phyloP scores from a whole-genome alignment of 2,113 vertebrate genomes.

The rabbit (Oryctolagus cuniculus) region DNA sequence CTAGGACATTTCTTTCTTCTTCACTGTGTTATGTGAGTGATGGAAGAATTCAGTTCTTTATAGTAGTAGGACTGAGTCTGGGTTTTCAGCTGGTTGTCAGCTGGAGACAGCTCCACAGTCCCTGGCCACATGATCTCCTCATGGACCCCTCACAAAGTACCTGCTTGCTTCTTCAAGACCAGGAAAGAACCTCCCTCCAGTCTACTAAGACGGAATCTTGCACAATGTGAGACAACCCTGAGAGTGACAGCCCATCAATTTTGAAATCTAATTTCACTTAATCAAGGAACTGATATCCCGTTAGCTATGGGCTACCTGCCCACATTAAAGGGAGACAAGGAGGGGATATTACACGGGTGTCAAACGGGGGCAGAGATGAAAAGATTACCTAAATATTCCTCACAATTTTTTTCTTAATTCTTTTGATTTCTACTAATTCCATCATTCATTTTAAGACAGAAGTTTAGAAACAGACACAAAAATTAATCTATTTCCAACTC shows the following conservation, averaged over 20 bases:
- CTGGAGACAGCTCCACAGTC: not conserved
- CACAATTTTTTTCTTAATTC: not conserved
- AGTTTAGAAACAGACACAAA: not conserved
- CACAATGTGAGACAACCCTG: not conserved
- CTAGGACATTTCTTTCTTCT: too few species aligned
- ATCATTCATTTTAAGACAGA: not conserved
- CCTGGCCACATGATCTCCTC: not conserved
- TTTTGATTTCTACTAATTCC: not conserved
- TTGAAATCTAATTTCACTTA: not conserved
- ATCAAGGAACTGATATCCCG: not conserved
- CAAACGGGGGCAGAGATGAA: not conserved
- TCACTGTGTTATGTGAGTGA: not conserved
- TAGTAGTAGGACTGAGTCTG: not conserved
- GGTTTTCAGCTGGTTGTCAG: not conserved
- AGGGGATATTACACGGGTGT: too few species aligned
- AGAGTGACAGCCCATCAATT: not conserved
- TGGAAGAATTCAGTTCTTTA: not conserved
- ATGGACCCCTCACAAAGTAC: not conserved
- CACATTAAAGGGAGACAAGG: not conserved
- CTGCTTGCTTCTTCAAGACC: not conserved
- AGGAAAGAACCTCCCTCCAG: not conserved
- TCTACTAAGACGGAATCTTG: not conserved
- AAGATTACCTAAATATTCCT: not conserved
- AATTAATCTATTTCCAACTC: not conserved
- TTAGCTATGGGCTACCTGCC: not conserved